Conservation (phyloP, 2,797 vertebrate species). For the Mus caroli region DNA sequence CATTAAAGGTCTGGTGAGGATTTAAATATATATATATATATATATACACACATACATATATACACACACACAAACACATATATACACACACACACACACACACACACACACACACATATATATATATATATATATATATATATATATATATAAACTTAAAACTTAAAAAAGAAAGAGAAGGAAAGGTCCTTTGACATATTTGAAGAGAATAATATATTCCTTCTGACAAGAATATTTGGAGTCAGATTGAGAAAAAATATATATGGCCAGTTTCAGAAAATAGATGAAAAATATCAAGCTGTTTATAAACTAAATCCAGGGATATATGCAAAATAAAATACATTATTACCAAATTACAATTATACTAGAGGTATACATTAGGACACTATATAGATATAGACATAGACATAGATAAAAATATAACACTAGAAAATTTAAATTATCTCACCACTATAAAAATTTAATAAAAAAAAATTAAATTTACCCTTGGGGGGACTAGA, state of each 20-base stretch:
- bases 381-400: too few species aligned
- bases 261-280: constrained; percentile 5
- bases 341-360: not conserved
- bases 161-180: too few species aligned
- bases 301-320: constrained; percentile 23
- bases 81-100: too few species aligned
- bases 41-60: too few species aligned
- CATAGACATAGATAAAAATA: too few species aligned
- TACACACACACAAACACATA: too few species aligned
- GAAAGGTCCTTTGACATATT: not conserved
- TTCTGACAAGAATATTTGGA: constrained; percentile 22
- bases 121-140: too few species aligned
- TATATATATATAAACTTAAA: too few species aligned
- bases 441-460: constrained; percentile 38
- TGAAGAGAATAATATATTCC: not conserved
- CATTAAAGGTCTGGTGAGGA: too few species aligned
- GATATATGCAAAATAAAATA: not conserved
- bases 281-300: not conserved
- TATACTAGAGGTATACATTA: constrained; percentile 2
- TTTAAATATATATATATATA: too few species aligned
- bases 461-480: constrained; percentile 19
- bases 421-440: constrained; percentile 26
- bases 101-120: too few species aligned
- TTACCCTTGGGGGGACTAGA: not conserved
- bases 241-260: constrained; percentile 57